These are phyloP conservation scores for Pseudomugil tenellus DNA, from an alignment of 2,797 vertebrate species.

Conservation along the genomic window DNA sequence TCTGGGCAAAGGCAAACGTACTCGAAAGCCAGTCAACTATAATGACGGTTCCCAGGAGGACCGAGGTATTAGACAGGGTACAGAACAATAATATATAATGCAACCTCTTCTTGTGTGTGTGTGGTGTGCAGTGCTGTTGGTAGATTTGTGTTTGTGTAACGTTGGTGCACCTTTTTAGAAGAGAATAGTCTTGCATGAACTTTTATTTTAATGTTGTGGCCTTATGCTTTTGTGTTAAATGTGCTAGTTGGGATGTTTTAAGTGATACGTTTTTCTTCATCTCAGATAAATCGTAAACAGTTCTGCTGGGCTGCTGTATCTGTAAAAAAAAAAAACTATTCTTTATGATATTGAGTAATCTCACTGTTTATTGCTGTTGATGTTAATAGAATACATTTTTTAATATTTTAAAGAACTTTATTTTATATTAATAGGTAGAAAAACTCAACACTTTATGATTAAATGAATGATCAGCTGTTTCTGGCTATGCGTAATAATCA, in stretches of 20 bases:
- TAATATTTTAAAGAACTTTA: too few species aligned
- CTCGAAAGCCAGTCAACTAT: constrained; percentile 99
- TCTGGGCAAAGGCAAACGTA: constrained; percentile 97
- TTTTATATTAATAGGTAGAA: too few species aligned
- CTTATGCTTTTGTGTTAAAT: not conserved
- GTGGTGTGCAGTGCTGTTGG: constrained; percentile 52
- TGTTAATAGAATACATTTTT: too few species aligned
- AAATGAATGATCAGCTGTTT: not conserved
- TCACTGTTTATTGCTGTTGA: not conserved
- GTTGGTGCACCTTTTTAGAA: constrained; percentile 16
- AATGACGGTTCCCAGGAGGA: constrained; percentile 99
- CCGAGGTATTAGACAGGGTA: constrained; percentile 92
- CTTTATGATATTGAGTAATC: not conserved
- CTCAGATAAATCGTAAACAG: not conserved
- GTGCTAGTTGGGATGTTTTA: constrained; percentile 11
- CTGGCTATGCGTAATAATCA: not conserved
- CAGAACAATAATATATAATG: constrained; percentile 76
- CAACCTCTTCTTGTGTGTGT: constrained; percentile 65
- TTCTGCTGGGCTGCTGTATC: not conserved
- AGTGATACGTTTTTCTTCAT: not conserved
- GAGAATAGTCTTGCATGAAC: constrained; percentile 19
- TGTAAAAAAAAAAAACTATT: not conserved
- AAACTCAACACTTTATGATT: not conserved
- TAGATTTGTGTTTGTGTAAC: constrained; percentile 47
- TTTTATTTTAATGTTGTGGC: constrained; percentile 17